Percentiles rank a stretch among this genome's conserved stretches.
phyloP scores from a whole-genome alignment of 2,113 vertebrate species.

The Eulemur macaco region DNA sequence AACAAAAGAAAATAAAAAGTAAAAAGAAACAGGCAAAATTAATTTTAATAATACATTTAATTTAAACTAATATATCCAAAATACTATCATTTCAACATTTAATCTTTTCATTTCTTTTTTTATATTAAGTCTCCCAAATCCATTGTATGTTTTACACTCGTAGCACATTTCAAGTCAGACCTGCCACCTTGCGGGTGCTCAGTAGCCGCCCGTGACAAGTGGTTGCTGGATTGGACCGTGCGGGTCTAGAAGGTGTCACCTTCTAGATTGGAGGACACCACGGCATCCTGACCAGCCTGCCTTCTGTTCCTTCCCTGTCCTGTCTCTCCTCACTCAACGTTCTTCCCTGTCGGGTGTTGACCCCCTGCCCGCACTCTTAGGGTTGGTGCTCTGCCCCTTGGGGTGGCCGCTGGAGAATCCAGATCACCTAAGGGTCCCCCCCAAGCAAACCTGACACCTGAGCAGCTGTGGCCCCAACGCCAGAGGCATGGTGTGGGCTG shows the following conservation, averaged over 20 bases:
- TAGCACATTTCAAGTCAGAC: accelerated
- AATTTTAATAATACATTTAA: background rate
- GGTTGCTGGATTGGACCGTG: background rate
- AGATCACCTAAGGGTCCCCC: background rate
- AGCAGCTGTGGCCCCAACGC: background rate
- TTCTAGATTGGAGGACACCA: background rate
- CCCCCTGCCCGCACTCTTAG: background rate
- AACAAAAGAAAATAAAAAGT: background rate
- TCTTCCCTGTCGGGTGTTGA: background rate
- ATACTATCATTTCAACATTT: background rate
- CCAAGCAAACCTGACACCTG: background rate
- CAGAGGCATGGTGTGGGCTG: background rate
- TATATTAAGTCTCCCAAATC: background rate
- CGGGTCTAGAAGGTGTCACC: background rate
- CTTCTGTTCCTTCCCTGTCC: background rate
- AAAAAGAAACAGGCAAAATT: background rate
- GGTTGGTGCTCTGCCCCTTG: no score
- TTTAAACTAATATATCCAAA: background rate
- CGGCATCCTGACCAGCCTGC: accelerated
- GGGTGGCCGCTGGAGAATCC: background rate
- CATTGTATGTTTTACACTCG: background rate
- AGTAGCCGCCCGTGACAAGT: background rate
- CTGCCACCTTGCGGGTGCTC: background rate
- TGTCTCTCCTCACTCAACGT: accelerated
- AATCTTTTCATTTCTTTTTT: background rate